Evolutionary conservation across 2,888 invertebrate species (phyloP), one percentile per base, ranked within the genome.

Genomic region (Pherbina coryleti): DNA sequence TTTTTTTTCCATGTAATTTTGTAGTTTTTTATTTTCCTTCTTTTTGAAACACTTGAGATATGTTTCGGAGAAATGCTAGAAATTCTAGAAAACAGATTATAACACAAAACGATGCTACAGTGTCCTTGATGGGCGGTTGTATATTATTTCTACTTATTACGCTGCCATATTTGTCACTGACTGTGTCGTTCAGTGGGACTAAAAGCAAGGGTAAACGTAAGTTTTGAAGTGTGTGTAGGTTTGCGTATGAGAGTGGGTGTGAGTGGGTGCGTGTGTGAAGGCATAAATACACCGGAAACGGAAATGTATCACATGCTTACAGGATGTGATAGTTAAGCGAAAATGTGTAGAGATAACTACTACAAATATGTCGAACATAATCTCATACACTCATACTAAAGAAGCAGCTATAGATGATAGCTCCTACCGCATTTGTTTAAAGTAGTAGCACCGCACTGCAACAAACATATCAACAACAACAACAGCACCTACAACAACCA

Each of bases 261-360:
- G 55, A 8, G 31, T 28, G 28, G 5, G 31, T 22, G 55, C 8
- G 19, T 57, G 53, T 69, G 31, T 22, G 57, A 62, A 62, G 5
- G 72, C 73, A 44, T 44, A 70, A 62, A 74, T 55, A 62, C 72
- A 76, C 75, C 84, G 85, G 86, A 85, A 85, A 84, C 85, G 85
- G 85, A 86, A 84, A 85, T 85, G 85, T 84, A 82, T 71, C 81
- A 83, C 82, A 83, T 83, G 83, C 84, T 83, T 80, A 71, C 78
- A 69, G 75, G 75, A 78, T 70, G 74, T 62, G 14, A 69, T 67
- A 69, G 57, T 76, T 57, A 34, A 53, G 55, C 22, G 55, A 17
- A 49, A 67, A 67, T 62, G 60, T 62, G 28, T 44, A 55, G 28
- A 73, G 60, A 73, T 62, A 71, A 55, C 55, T 66, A 9, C 25